Conservation (phyloP, 2,888 invertebrate genomes). For the Chromoteleia sp. region DNA sequence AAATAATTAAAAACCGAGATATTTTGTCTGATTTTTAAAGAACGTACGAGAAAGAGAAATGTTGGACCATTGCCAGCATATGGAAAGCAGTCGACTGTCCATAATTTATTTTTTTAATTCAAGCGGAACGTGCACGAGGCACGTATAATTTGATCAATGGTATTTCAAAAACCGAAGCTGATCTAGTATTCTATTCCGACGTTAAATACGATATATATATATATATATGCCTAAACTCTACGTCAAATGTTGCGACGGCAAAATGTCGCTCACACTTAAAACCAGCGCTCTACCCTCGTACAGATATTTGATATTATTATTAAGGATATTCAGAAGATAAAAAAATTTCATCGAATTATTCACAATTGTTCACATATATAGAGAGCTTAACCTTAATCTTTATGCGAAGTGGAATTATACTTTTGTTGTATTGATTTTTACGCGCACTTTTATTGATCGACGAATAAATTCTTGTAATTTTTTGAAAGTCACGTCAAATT, state of each 20-base stretch:
- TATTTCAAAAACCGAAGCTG: slow-evolving; percentile 54
- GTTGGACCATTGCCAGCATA: slow-evolving; percentile 47
- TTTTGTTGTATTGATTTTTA: slow-evolving; percentile 20
- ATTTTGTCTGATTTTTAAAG: slow-evolving; percentile 4
- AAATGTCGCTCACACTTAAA: slow-evolving; percentile 29
- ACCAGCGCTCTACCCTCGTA: not conserved
- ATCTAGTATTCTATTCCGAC: slow-evolving; percentile 55
- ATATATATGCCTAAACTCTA: not conserved
- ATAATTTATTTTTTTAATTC: slow-evolving; percentile 52
- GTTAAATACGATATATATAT: slow-evolving; percentile 50
- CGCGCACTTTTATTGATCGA: slow-evolving; percentile 12
- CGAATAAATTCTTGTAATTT: slow-evolving; percentile 31
- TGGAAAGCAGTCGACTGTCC: slow-evolving; percentile 28
- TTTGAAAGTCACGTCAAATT: slow-evolving; percentile 20
- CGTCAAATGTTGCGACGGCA: slow-evolving; percentile 36
- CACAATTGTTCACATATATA: not conserved
- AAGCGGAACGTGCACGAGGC: slow-evolving; percentile 49
- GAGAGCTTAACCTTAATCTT: slow-evolving; percentile 29
- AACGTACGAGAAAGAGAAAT: slow-evolving; percentile 17
- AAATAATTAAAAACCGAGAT: too few relatives aligned
- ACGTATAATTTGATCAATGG: slow-evolving; percentile 48
- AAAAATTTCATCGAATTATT: too few relatives aligned
- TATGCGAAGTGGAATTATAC: not conserved
- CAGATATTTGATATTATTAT: slow-evolving; percentile 5
- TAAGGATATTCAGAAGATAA: not conserved